Conservation (phyloP, 2,888 invertebrate genomes). For the Cenopis cana region DNA sequence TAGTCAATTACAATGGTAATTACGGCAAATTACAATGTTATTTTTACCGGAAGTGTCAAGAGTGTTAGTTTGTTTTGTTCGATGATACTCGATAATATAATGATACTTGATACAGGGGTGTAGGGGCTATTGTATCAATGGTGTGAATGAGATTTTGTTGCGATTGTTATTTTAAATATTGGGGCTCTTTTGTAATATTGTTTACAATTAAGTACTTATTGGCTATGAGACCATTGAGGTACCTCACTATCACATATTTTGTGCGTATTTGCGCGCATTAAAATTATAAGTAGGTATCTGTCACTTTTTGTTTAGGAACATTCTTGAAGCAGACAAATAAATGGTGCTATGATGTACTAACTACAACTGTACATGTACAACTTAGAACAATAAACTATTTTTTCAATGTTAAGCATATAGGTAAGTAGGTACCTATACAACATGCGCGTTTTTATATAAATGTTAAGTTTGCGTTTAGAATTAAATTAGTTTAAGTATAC, state of each 20-base stretch:
- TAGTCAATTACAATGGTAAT: slow-evolving; percentile 32
- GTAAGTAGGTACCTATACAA: too few relatives aligned
- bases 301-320: too few relatives aligned
- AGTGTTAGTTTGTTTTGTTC: slow-evolving; percentile 31
- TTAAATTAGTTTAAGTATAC: too few relatives aligned
- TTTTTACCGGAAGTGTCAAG: slow-evolving; percentile 25
- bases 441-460: too few relatives aligned
- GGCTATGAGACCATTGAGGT: neutral
- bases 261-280: too few relatives aligned
- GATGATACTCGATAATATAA: slow-evolving; percentile 23
- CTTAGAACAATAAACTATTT: too few relatives aligned
- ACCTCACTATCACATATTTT: neutral
- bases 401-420: too few relatives aligned
- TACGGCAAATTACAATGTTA: slow-evolving; percentile 31
- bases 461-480: too few relatives aligned
- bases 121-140: slow-evolving; percentile 10
- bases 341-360: too few relatives aligned
- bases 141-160: slow-evolving; percentile 27
- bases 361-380: too few relatives aligned
- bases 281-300: too few relatives aligned
- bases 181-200: neutral
- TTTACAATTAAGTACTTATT: neutral
- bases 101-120: slow-evolving; percentile 23
- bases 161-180: slow-evolving; percentile 21
- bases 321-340: too few relatives aligned